Conservation (phyloP, 2,888 invertebrate genomes). For the Sicus ferrugineus region DNA sequence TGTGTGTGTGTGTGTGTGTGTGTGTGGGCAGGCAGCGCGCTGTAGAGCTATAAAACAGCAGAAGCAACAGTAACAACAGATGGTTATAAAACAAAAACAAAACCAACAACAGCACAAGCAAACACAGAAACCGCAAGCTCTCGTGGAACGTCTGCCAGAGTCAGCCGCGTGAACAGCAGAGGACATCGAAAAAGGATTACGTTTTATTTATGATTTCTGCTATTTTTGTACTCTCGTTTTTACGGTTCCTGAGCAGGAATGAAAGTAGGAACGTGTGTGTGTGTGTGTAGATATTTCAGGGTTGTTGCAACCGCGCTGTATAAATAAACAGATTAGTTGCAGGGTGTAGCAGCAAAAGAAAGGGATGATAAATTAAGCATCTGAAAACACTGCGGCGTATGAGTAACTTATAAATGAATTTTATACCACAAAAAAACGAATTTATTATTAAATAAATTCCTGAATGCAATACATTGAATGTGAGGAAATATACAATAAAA, state of each 20-base stretch:
- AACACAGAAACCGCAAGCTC: too few species aligned
- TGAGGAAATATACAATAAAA: too few species aligned
- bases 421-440: not conserved
- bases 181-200: not conserved
- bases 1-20: too few species aligned
- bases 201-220: not conserved
- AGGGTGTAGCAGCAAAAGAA: not conserved
- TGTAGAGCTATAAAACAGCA: not conserved
- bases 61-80: too few species aligned
- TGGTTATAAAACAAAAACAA: too few species aligned
- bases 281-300: too few species aligned
- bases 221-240: not conserved
- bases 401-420: not conserved
- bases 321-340: not conserved
- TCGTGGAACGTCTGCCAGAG: not conserved
- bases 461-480: too few species aligned
- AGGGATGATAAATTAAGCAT: not conserved
- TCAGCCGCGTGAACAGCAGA: not conserved
- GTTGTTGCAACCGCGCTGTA: not conserved
- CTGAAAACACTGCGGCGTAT: not conserved
- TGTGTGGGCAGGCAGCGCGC: not conserved
- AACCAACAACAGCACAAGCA: too few species aligned
- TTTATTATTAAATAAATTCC: too few species aligned
- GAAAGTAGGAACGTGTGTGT: too few species aligned
- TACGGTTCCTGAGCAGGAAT: not conserved